Evolutionary conservation across 2,113 vertebrate genomes (phyloP).

Genomic region (Chrysemys picta): DNA sequence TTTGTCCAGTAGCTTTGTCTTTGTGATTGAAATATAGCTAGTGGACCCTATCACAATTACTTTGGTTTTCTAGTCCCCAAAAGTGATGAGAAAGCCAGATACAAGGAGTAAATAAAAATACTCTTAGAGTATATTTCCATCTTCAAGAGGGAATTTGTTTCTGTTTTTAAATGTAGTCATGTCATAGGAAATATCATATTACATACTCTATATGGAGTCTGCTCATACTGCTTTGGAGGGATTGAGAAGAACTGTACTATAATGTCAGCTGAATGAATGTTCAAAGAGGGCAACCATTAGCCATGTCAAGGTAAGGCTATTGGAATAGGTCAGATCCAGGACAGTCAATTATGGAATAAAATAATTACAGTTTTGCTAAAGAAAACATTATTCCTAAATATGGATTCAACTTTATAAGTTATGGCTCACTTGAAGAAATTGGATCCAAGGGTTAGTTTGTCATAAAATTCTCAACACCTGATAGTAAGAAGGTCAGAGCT

Average conservation of each 20-base stretch:
- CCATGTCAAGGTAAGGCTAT: neutral
- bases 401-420: neutral
- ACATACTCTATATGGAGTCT: neutral
- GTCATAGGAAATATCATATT: neutral
- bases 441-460: neutral
- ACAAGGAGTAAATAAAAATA: neutral
- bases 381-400: neutral
- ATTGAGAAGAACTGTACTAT: neutral
- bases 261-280: conserved; percentile 1
- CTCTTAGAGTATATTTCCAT: neutral
- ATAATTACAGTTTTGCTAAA: neutral
- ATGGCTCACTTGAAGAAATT: neutral
- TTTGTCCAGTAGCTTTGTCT: neutral
- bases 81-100: neutral
- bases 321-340: neutral
- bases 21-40: neutral
- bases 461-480: neutral
- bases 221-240: neutral
- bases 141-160: neutral
- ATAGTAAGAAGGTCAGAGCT: neutral
- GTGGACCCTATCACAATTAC: neutral
- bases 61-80: neutral
- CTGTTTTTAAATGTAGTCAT: neutral
- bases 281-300: neutral
- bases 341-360: neutral